phyloP scores from a whole-genome alignment of 1,140 invertebrate genomes.

The Solenopsis fugax region DNA sequence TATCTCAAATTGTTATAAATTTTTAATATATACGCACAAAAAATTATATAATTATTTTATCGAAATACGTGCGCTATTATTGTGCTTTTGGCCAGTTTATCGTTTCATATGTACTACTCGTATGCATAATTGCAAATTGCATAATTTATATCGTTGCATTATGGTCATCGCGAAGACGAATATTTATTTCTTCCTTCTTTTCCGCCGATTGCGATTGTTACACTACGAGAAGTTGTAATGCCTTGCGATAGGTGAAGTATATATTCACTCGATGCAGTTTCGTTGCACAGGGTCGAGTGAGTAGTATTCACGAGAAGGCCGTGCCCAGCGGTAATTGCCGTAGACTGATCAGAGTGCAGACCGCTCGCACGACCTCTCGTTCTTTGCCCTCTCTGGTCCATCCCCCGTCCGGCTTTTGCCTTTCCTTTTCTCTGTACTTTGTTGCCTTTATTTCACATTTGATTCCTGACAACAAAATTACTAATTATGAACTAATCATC shows the following conservation, averaged over 20 bases:
- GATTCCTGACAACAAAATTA: constrained; percentile 47
- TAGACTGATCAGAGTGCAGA: constrained; percentile 66
- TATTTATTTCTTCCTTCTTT: neutral
- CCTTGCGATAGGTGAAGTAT: constrained; percentile 43
- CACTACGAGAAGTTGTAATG: constrained; percentile 8
- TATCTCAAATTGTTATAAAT: neutral
- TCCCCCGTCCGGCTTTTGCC: neutral
- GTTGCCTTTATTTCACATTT: constrained; percentile 31
- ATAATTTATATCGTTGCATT: neutral
- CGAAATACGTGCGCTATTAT: constrained; percentile 6
- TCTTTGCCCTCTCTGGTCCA: constrained; percentile 33
- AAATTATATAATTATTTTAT: constrained; percentile 3
- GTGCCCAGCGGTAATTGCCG: constrained; percentile 73
- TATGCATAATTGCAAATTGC: neutral
- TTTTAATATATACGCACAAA: neutral
- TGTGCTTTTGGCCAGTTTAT: constrained; percentile 12
- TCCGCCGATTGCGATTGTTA: neutral
- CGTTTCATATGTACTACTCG: too few species aligned
- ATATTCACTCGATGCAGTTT: constrained; percentile 65
- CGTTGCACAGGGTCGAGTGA: constrained; percentile 53
- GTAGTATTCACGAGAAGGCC: constrained; percentile 67
- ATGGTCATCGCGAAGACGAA: neutral
- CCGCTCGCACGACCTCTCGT: constrained; percentile 70
- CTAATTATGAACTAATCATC: constrained; percentile 60
- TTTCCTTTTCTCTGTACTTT: constrained; percentile 36